phyloP scores from a whole-genome alignment of 2,797 vertebrate genomes.

The Nyctibius grandis region DNA sequence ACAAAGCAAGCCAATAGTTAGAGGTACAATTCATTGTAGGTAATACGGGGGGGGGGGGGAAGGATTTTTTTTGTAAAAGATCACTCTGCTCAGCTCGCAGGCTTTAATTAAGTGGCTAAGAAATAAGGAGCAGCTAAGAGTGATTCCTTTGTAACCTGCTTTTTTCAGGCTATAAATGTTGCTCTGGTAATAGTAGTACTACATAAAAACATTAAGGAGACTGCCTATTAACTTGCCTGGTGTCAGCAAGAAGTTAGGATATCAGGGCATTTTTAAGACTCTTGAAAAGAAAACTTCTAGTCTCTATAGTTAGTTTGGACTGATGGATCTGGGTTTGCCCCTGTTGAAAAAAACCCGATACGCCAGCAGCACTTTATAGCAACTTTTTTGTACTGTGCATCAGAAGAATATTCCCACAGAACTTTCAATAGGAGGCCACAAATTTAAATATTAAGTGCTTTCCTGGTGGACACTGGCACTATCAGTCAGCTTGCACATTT shows the following conservation, averaged over 20 bases:
- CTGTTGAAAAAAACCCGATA: background rate
- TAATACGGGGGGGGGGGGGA: background rate
- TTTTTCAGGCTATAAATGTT: background rate
- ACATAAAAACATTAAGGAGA: background rate
- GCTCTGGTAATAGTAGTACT: background rate
- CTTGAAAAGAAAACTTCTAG: background rate
- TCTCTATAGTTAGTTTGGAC: background rate
- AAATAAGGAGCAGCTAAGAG: background rate
- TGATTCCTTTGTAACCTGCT: background rate
- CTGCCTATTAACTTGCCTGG: background rate
- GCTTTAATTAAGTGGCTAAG: background rate
- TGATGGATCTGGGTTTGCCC: background rate
- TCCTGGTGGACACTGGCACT: background rate
- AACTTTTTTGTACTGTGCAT: background rate
- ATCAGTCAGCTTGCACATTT: background rate
- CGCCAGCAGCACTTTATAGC: background rate
- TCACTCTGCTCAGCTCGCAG: background rate
- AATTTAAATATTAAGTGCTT: background rate
- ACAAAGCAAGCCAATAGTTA: background rate
- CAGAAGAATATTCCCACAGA: background rate
- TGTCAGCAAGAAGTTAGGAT: background rate
- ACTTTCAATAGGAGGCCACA: background rate
- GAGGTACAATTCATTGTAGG: background rate
- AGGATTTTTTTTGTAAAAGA: background rate
- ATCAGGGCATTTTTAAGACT: background rate